Conservation (phyloP, 2,113 vertebrate species). For the Datnioides undecimradiatus region DNA sequence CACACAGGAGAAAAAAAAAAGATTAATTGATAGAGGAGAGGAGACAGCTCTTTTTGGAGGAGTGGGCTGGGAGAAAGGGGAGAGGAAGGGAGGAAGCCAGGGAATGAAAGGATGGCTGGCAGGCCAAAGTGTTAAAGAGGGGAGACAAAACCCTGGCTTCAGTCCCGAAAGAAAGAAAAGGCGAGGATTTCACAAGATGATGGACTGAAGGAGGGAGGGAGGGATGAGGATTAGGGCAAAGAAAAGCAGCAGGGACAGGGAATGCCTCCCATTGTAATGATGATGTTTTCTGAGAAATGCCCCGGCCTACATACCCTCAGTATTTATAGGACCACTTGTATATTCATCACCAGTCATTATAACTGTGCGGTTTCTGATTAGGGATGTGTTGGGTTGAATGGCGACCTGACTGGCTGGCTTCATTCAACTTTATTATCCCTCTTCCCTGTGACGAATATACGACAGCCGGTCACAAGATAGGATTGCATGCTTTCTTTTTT, state of each 20-base stretch:
- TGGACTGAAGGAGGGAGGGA: constrained; percentile 72
- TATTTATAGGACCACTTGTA: constrained; percentile 54
- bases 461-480: constrained; percentile 44
- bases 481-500: constrained; percentile 30
- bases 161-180: constrained; percentile 73
- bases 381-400: constrained; percentile 23
- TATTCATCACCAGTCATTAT: constrained; percentile 43
- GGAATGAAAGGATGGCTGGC: constrained; percentile 71
- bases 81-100: constrained; percentile 43
- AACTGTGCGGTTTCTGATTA: constrained; percentile 30
- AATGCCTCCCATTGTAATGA: constrained; percentile 76
- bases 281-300: constrained; percentile 65
- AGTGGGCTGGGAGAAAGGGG: constrained; percentile 12
- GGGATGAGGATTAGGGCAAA: constrained; percentile 72
- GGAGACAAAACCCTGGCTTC: constrained; percentile 76
- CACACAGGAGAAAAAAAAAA: constrained; percentile 32
- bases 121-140: constrained; percentile 74
- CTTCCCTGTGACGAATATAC: constrained; percentile 11
- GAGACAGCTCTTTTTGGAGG: constrained; percentile 66
- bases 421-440: constrained; percentile 2
- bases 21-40: constrained; percentile 72
- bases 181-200: constrained; percentile 78
- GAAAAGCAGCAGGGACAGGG: constrained; percentile 72
- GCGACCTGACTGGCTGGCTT: constrained; percentile 5
- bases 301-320: constrained; percentile 32